Conservation (phyloP, 2,113 vertebrate species). For the Chionomys nivalis region DNA sequence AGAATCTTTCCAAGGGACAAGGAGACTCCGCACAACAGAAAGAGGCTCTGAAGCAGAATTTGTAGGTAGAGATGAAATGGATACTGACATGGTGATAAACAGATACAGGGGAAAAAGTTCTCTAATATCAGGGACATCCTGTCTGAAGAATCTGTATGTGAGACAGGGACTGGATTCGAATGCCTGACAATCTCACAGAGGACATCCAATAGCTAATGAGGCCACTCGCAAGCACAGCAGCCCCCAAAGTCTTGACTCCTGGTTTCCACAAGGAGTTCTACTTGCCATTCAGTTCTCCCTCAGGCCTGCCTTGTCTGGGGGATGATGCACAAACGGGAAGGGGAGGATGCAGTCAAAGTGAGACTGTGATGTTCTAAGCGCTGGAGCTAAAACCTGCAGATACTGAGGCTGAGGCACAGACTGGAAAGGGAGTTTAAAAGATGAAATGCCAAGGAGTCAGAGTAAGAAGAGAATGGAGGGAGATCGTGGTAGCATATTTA, state of each 20-base stretch:
- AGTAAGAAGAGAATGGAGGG: neutral
- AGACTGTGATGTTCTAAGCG: neutral
- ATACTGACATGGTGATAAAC: neutral
- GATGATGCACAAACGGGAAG: neutral
- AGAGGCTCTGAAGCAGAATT: neutral
- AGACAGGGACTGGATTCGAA: neutral
- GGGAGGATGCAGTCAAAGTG: neutral
- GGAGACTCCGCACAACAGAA: neutral
- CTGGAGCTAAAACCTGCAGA: neutral
- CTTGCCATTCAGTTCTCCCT: neutral
- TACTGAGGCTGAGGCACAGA: neutral
- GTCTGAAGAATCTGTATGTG: neutral
- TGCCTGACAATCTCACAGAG: neutral
- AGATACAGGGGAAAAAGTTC: neutral
- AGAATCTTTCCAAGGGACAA: neutral
- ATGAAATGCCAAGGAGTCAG: neutral
- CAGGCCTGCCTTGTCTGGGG: neutral
- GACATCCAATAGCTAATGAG: neutral
- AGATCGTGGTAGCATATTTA: neutral
- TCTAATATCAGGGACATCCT: neutral
- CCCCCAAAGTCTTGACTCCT: neutral
- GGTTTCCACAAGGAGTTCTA: neutral
- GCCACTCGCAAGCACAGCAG: neutral
- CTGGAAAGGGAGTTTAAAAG: neutral
- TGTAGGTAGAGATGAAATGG: neutral